phyloP scores from a whole-genome alignment of 2,888 invertebrate species.

The Acrocera orbiculus region DNA sequence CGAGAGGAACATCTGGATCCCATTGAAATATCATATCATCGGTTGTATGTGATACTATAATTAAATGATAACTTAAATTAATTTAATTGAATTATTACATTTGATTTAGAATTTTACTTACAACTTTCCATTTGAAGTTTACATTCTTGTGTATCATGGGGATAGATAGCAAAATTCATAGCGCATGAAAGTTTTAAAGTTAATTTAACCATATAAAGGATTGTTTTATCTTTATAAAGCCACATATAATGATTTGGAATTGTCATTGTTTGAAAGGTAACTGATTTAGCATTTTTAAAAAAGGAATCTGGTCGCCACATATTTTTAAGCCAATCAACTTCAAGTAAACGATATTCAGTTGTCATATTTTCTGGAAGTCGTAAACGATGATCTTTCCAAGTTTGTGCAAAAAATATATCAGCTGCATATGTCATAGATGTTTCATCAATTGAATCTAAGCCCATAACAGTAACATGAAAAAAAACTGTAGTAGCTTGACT shows the following conservation, averaged over 20 bases:
- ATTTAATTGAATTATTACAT: background rate
- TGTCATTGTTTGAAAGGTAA: conserved; percentile 88
- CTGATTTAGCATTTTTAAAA: conserved; percentile 85
- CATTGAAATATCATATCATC: conserved; percentile 80
- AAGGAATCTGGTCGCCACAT: conserved; percentile 91
- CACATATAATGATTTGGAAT: conserved; percentile 88
- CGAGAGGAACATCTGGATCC: conserved; percentile 73
- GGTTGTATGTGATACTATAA: conserved; percentile 70
- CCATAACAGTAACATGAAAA: conserved; percentile 90
- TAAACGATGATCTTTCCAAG: conserved; percentile 79
- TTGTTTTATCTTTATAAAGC: conserved; percentile 73
- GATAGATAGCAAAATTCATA: conserved; percentile 89
- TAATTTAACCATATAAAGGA: conserved; percentile 69
- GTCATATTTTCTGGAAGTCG: conserved; percentile 84
- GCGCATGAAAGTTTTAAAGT: conserved; percentile 78
- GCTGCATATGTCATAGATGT: conserved; percentile 91
- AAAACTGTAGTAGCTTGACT: conserved; percentile 74
- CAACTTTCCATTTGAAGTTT: conserved; percentile 88
- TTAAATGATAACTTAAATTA: conserved; percentile 1
- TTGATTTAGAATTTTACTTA: conserved; percentile 41
- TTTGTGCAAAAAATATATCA: conserved; percentile 84
- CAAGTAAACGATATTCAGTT: conserved; percentile 69
- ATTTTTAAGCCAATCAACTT: conserved; percentile 79
- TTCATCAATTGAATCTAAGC: conserved; percentile 87
- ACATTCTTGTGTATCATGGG: conserved; percentile 87